Base-by-base conservation (phyloP, 1,140 invertebrate genomes). In the Chelonus insularis region DNA sequence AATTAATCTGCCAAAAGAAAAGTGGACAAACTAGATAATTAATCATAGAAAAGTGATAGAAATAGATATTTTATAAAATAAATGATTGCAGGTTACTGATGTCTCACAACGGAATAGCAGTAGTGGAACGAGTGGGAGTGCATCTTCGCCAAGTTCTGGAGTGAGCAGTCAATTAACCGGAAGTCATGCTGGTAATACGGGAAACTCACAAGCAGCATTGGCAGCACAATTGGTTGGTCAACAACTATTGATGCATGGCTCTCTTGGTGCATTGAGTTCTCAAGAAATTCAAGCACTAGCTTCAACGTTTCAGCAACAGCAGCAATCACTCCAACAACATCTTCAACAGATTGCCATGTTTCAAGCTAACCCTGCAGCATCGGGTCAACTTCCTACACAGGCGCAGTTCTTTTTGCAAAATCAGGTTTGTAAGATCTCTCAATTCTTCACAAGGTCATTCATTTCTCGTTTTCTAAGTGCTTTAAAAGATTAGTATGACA, bases 321-420 rank as follows among this genome's bases (percentile, higher is more conserved):
- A 86, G 21, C 85, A 87, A 41, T 83, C 81, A 36, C 67, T 88
- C 4, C 85, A 86, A 56, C 87, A 88, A 39, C 85, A 86, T 47
- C 74, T 91, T 25, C 90, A 92, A 68, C 90, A 91, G 67, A 84
- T 91, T 50, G 86, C 90, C 1, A 85, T 92, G 77, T 84, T 91
- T 67, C 88, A 85, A 59, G 79, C 79, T 6, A 79, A 76, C 61
- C 81, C 78, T 11, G 77, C 80, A 54, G 76, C 77, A 60, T 76
- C 79, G 57, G 75, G 85, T 51, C 82, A 88, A 71, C 72, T 87
- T 50, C 81, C 84, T 25, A 79, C 85, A 6, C 88, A 89, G 66
- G 84, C 88, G 14, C 89, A 91, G 75, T 88, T 92, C 63, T 88
- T 93, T 73, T 79, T 93, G 12, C 91, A 92, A 72, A 92, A 91